Evolutionary conservation across 53 echinoderm and acorn worm genomes (phyloP), one percentile per base, ranked within the genome.

Genomic region (Patiria pectinifera): DNA sequence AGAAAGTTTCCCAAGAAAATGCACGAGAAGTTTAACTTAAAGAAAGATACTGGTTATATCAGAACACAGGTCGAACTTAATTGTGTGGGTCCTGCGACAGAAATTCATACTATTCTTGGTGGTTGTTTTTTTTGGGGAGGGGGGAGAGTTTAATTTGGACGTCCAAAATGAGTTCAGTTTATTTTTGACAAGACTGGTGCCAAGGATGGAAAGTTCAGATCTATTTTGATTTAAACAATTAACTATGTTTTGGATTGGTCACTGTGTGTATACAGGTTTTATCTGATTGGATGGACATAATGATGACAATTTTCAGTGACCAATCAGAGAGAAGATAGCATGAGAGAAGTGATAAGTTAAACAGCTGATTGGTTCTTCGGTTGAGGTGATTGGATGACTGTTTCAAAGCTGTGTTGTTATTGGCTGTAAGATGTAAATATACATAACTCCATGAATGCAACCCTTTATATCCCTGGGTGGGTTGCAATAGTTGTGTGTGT

Each of bases 131-230:
- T 11, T 13, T 66, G 15, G 4, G 13, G 74, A 4, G n/a, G n/a
- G n/a, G n/a, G 35, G 35, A 1, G 35, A 24, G 4, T 23, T 74
- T 10, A 24, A 74, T 74, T 23, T 74, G 74, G 74, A n/a, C 19
- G 9, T 22, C 74, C 23, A 59, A 61, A 74, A 71, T 45, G 49
- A 60, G 61, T 16, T 60, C 18, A 18, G 3, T 81, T 90, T 78
- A 47, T 69, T 78, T 90, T 90, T 53, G 69, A 90, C 90, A 90
- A 79, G 90, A 90, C 61, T 81, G 80, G 88, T 88, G 88, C 88
- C 59, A 61, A 77, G 78, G 62, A 24, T 88, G 78, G 45, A 77
- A 80, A 43, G 81, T 47, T 80, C 80, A 81, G 47, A 69, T 80
- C 66, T 90, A 80, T 90, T 90, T 24, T 45, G 63, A 63, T 69